Evolutionary conservation across 1,140 invertebrate species (phyloP).

Genomic region (Mesaphorura yosii): DNA sequence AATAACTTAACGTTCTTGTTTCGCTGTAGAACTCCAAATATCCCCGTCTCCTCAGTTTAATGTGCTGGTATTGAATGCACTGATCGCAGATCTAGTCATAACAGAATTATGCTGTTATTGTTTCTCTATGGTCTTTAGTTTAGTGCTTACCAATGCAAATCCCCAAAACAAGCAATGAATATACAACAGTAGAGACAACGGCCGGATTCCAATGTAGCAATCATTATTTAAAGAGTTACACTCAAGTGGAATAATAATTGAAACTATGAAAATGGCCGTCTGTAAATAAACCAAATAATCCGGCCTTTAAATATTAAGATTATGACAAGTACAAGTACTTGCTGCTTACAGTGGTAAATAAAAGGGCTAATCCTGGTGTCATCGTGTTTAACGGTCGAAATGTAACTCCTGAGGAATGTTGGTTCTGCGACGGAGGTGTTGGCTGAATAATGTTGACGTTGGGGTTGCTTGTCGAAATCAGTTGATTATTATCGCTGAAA

Average conservation of each 20-base stretch:
- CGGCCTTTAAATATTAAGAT: neutral
- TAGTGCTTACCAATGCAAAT: conserved; percentile 21
- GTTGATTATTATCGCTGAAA: too few relatives aligned
- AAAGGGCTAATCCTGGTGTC: neutral
- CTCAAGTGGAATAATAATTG: conserved; percentile 9
- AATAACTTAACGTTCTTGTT: conserved; percentile 17
- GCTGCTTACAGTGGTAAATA: conserved; percentile 11
- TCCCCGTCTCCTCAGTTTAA: conserved; percentile 21
- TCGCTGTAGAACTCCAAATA: conserved; percentile 29
- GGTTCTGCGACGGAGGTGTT: too few relatives aligned
- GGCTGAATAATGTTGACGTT: too few relatives aligned
- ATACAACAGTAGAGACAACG: conserved; percentile 25
- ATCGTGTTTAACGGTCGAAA: conserved; percentile 17
- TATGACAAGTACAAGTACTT: neutral
- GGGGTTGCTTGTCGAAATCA: too few relatives aligned
- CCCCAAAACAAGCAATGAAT: conserved; percentile 23
- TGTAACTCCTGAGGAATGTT: conserved; percentile 1
- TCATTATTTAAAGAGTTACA: neutral
- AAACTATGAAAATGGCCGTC: conserved; percentile 12
- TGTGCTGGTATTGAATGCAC: conserved; percentile 28
- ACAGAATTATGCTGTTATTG: too few relatives aligned
- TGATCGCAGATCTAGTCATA: conserved; percentile 27
- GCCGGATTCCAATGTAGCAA: conserved; percentile 13
- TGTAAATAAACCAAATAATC: neutral
- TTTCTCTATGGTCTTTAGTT: neutral